Percentiles rank a stretch among this genome's conserved stretches.
Conservation (phyloP, 2,797 vertebrate genomes). For the Catamblyrhynchus diadema region DNA sequence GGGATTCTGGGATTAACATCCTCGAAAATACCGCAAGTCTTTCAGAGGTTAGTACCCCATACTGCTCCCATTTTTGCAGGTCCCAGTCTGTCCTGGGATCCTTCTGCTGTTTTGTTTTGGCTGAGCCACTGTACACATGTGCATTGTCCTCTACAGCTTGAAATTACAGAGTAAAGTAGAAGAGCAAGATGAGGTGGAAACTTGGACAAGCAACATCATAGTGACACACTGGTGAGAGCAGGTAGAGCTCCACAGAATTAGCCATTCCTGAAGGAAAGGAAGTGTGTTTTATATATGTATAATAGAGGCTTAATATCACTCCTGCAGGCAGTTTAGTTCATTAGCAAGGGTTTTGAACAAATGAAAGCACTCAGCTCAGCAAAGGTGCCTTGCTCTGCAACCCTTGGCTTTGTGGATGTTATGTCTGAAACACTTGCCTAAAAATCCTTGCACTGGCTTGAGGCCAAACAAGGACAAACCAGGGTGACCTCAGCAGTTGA, state of each 20-base stretch:
- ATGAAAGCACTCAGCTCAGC: not conserved
- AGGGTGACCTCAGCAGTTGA: not conserved
- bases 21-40: not conserved
- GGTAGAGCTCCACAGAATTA: not conserved
- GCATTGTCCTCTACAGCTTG: not conserved
- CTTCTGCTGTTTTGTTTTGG: not conserved
- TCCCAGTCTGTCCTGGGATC: not conserved
- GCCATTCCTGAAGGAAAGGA: not conserved
- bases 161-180: not conserved
- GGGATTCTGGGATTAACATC: not conserved
- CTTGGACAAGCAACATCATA: rapidly evolving
- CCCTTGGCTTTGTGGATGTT: rapidly evolving
- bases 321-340: not conserved
- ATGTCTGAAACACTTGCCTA: not conserved
- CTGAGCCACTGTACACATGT: not conserved
- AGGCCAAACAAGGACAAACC: not conserved
- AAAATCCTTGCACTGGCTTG: not conserved
- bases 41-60: not conserved
- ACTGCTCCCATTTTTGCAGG: not conserved
- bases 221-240: not conserved
- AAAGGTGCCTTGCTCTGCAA: not conserved
- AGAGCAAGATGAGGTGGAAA: not conserved
- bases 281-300: not conserved
- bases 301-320: not conserved
- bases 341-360: not conserved